These are phyloP conservation scores for Clarias platycephalus DNA, from an alignment of 2,797 vertebrate species.

Conservation along the genomic window DNA sequence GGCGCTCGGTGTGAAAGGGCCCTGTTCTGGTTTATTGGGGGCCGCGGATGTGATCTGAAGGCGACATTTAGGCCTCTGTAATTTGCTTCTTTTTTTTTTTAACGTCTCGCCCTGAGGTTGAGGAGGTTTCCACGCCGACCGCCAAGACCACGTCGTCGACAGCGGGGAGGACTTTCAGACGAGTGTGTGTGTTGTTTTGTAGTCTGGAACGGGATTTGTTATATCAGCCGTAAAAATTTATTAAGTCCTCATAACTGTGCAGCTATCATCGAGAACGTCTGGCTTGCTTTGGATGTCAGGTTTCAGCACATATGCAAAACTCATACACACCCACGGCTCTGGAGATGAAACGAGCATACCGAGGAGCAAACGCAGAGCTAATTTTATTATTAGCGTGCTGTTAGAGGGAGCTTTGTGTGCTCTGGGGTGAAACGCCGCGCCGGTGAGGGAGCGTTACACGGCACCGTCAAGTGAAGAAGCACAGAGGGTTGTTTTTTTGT, in stretches of 20 bases:
- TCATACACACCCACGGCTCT: neutral
- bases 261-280: slow-evolving; percentile 27
- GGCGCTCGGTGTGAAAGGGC: slow-evolving; percentile 45
- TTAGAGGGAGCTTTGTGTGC: slow-evolving; percentile 23
- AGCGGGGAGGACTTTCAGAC: slow-evolving; percentile 3
- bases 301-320: slow-evolving; percentile 8
- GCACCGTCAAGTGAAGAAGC: slow-evolving; percentile 6
- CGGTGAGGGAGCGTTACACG: slow-evolving; percentile 28
- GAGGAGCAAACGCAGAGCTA: neutral
- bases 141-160: slow-evolving; percentile 53
- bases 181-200: slow-evolving; percentile 50
- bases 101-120: slow-evolving; percentile 50
- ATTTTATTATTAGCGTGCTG: slow-evolving; percentile 33
- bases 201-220: slow-evolving; percentile 48
- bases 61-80: slow-evolving; percentile 53
- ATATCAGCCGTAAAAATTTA: slow-evolving; percentile 33
- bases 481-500: neutral
- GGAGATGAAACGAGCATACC: neutral
- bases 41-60: slow-evolving; percentile 50
- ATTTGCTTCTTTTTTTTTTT: slow-evolving; percentile 51
- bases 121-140: slow-evolving; percentile 51
- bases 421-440: slow-evolving; percentile 12
- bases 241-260: slow-evolving; percentile 29
- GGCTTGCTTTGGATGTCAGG: neutral
- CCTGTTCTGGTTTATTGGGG: slow-evolving; percentile 53